Percentiles rank a stretch among this genome's conserved stretches.
These are phyloP conservation scores for Drosophila tanythrix DNA, from an alignment of 2,888 invertebrate genomes.

Conservation along the genomic window DNA sequence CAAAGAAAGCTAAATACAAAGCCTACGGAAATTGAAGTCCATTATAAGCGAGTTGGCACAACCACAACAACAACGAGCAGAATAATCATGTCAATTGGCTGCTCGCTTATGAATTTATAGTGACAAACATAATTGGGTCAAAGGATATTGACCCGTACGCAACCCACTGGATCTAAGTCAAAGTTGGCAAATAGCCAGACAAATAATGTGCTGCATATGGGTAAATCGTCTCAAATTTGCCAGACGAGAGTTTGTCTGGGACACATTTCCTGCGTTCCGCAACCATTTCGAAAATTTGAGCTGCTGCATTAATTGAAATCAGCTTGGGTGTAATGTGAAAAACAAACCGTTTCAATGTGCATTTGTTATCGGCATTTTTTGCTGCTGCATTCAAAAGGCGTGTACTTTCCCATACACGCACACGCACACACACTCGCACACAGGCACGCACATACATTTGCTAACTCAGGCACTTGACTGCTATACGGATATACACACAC, in stretches of 20 bases:
- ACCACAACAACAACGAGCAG: conserved; percentile 34
- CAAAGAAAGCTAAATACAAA: conserved; percentile 49
- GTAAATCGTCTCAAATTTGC: conserved; percentile 35
- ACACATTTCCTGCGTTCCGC: conserved; percentile 36
- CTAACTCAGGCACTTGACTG: conserved; percentile 40
- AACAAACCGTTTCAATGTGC: conserved; percentile 31
- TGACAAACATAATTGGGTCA: conserved; percentile 78
- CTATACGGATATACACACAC: conserved; percentile 28
- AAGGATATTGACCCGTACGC: conserved; percentile 82
- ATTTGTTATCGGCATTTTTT: conserved; percentile 57
- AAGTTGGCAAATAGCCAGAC: conserved; percentile 52
- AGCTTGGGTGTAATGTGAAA: conserved; percentile 6
- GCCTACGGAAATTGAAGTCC: conserved; percentile 71
- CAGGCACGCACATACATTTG: conserved; percentile 22
- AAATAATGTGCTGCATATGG: conserved; percentile 21
- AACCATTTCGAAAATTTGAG: conserved; percentile 28
- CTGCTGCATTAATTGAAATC: conserved; percentile 17
- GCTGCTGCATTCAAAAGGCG: conserved; percentile 64
- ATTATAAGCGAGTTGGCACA: conserved; percentile 62
- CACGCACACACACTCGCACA: conserved; percentile 22
- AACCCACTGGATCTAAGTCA: conserved; percentile 22
- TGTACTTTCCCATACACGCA: conserved; percentile 52
- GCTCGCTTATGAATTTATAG: conserved; percentile 55
- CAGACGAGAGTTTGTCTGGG: conserved; percentile 62
- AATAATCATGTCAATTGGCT: conserved; percentile 67